A percentile compares a stretch with the other conserved stretches of the same genome.
phyloP scores from a whole-genome alignment of 1,140 invertebrate genomes.

The Cydia splendana region DNA sequence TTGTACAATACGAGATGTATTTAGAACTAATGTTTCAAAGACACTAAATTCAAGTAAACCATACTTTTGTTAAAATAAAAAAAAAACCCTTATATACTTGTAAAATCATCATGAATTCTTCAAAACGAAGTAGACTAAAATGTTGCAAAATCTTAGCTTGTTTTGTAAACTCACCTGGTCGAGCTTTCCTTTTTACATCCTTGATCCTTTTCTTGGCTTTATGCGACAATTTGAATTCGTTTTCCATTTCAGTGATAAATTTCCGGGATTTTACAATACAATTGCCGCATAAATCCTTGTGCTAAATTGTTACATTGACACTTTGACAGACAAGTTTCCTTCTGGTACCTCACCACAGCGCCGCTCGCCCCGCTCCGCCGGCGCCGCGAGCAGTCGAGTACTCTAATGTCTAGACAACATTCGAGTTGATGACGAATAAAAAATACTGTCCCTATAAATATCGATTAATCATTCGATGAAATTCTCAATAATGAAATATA shows the following conservation, averaged over 20 bases:
- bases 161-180: slow-evolving; percentile 85
- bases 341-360: slow-evolving; percentile 4
- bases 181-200: slow-evolving; percentile 92
- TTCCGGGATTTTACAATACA: background rate
- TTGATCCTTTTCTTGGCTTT: slow-evolving; percentile 90
- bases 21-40: background rate
- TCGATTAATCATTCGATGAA: background rate
- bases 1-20: slow-evolving; percentile 40
- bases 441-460: background rate
- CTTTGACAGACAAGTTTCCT: slow-evolving; percentile 7
- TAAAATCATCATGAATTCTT: background rate
- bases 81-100: background rate
- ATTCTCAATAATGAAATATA: background rate
- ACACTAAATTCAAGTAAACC: background rate
- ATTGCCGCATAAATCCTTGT: slow-evolving; percentile 29
- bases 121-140: background rate
- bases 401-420: no score
- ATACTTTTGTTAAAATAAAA: background rate
- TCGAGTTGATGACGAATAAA: background rate
- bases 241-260: slow-evolving; percentile 65
- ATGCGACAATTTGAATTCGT: slow-evolving; percentile 84
- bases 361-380: background rate
- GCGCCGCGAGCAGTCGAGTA: no score
- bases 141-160: slow-evolving; percentile 18
- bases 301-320: slow-evolving; percentile 25